Evolutionary conservation across 2,797 vertebrate genomes (phyloP), one percentile per base, ranked within the genome.

Genomic region (Tapera naevia): DNA sequence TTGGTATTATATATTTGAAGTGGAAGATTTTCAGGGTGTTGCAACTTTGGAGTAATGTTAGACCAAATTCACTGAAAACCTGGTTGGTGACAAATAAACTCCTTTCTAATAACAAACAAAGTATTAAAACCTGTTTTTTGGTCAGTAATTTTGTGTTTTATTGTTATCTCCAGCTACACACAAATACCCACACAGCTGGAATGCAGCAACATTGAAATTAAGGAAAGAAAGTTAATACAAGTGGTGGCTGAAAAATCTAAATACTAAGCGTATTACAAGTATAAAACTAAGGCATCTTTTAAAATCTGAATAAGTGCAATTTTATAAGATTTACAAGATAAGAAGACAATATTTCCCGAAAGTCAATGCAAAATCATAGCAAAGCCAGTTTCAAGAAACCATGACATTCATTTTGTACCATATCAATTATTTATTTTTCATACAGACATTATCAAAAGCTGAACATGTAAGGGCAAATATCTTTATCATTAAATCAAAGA

Each of bases 1-100:
- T 75, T 86, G 86, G 39, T 24, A 62, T 83, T 91, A 71, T 91
- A 86, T 80, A 88, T 67, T 78, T 78, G 53, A 94, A 80, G 13
- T 24, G 4, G n/a, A 83, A 74, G n/a, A 57, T 78, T 95, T 94
- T 80, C 57, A 65, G 35, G 28, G 19, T 43, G 5, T 53, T 71
- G n/a, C 24, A 88, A 24, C 10, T 80, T 53, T 57, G 41, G 33
- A 76, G 23, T 19, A 88, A 32, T 22, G 41, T 66, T 70, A 60
- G 41, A 13, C 32, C 60, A 48, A 88, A 91, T 73, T 79, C 15
- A 60, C 35, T 83, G 60, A n/a, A 86, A 88, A 91, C 23, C 13
- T 73, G 62, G 4, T 18, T 71, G 27, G 58, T 45, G 30, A 71
- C 32, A 83, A 92, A 86, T 37, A 71, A 78, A 66, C 24, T 69